Conservation (phyloP, 2,113 vertebrate genomes). For the Poicephalus gulielmi region DNA sequence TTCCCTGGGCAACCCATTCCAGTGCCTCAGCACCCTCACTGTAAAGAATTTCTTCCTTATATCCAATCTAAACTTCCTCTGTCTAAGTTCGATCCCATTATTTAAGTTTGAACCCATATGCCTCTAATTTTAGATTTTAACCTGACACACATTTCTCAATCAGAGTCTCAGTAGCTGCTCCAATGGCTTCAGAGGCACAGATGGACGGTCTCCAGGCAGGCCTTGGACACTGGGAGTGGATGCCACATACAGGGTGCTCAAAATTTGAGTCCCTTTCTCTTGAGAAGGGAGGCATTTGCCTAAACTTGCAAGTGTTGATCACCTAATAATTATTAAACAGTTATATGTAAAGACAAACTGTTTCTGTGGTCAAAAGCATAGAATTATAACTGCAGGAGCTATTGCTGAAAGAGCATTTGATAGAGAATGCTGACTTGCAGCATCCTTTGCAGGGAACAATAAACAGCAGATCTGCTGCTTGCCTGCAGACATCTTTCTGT, state of each 20-base stretch:
- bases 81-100: neutral
- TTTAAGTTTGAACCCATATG: neutral
- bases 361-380: neutral
- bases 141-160: rapidly evolving
- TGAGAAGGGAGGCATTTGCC: neutral
- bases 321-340: neutral
- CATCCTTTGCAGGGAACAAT: conserved; percentile 2
- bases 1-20: too few relatives aligned
- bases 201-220: neutral
- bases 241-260: neutral
- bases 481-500: neutral
- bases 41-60: neutral
- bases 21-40: neutral
- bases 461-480: conserved; percentile 5
- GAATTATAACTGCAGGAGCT: neutral
- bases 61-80: neutral
- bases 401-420: neutral
- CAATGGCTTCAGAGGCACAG: neutral
- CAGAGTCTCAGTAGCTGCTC: neutral
- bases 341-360: neutral
- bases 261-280: neutral
- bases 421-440: neutral
- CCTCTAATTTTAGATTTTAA: neutral
- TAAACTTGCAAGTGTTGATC: neutral
- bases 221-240: neutral